Conservation (phyloP, 2,888 invertebrate genomes). For the Xylocampa areola region DNA sequence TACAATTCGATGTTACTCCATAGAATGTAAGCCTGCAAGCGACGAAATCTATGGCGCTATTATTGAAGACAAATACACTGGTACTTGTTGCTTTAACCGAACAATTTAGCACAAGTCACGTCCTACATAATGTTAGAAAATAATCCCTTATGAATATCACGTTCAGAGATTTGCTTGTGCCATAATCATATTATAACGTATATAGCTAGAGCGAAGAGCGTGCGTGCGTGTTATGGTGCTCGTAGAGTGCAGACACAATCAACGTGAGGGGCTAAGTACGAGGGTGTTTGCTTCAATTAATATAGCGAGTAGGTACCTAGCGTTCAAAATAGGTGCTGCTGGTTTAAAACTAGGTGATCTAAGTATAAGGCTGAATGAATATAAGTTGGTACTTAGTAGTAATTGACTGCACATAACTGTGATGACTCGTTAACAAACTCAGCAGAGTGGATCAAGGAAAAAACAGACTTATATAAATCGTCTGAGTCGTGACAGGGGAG, state of each 20-base stretch:
- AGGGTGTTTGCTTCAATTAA: slow-evolving; percentile 72
- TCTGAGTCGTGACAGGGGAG: slow-evolving; percentile 31
- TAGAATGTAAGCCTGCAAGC: slow-evolving; percentile 43
- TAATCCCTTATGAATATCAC: slow-evolving; percentile 64
- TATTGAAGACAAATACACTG: slow-evolving; percentile 50
- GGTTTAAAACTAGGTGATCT: slow-evolving; percentile 21
- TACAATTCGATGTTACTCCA: slow-evolving; percentile 54
- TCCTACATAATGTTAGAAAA: slow-evolving; percentile 64
- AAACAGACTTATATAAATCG: slow-evolving; percentile 39
- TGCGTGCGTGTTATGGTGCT: slow-evolving; percentile 25
- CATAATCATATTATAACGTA: slow-evolving; percentile 44
- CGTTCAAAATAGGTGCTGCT: slow-evolving; percentile 53
- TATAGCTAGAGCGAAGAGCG: slow-evolving; percentile 10
- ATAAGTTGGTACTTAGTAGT: slow-evolving; percentile 1
- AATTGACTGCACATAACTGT: neutral
- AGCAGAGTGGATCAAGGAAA: slow-evolving; percentile 14
- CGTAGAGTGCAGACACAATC: slow-evolving; percentile 66
- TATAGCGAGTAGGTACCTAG: slow-evolving; percentile 59
- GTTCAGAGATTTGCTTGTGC: slow-evolving; percentile 53
- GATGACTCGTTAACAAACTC: slow-evolving; percentile 17
- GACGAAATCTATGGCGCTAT: slow-evolving; percentile 35
- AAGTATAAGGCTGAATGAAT: slow-evolving; percentile 10
- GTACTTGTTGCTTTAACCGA: slow-evolving; percentile 53
- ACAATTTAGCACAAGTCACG: slow-evolving; percentile 63
- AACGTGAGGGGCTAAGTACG: slow-evolving; percentile 64